Evolutionary conservation across 2,888 invertebrate species (phyloP).

Genomic region (Atrina japonica): DNA sequence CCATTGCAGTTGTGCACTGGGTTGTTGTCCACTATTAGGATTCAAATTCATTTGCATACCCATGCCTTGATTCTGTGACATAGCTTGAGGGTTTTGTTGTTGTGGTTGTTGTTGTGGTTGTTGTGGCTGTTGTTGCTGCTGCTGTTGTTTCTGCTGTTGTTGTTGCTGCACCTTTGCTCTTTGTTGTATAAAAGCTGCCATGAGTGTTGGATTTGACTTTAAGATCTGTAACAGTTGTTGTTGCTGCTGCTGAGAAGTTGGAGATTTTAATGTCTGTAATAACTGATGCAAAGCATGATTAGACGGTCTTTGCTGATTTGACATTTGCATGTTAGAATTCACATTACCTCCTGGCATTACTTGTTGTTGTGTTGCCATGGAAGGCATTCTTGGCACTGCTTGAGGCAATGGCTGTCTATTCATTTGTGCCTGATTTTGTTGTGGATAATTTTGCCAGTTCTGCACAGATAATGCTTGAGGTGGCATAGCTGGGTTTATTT

Average conservation of each 20-base stretch:
- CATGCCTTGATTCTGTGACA: slow-evolving; percentile 52
- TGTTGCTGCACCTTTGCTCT: slow-evolving; percentile 78
- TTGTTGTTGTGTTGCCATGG: slow-evolving; percentile 32
- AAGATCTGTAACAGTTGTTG: slow-evolving; percentile 92
- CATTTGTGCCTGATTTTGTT: slow-evolving; percentile 36
- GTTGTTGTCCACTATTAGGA: slow-evolving; percentile 47
- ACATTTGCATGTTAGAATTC: slow-evolving; percentile 21
- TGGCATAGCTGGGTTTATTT: slow-evolving; percentile 59
- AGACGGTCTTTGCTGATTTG: slow-evolving; percentile 22
- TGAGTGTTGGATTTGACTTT: slow-evolving; percentile 95
- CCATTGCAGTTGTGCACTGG: slow-evolving; percentile 67
- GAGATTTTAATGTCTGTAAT: slow-evolving; percentile 93
- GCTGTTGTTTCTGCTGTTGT: no score
- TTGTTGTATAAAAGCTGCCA: slow-evolving; percentile 97
- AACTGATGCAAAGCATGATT: slow-evolving; percentile 83
- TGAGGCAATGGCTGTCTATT: slow-evolving; percentile 68
- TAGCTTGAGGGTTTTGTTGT: slow-evolving; percentile 47
- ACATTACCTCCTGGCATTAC: slow-evolving; percentile 19
- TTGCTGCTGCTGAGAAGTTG: slow-evolving; percentile 95
- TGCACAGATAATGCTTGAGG: slow-evolving; percentile 54
- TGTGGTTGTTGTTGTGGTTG: slow-evolving; percentile 65
- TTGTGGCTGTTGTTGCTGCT: no score
- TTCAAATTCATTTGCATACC: slow-evolving; percentile 68
- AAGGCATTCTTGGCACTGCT: slow-evolving; percentile 44
- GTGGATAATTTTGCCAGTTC: slow-evolving; percentile 25